Evolutionary conservation across 2,888 invertebrate genomes (phyloP), one percentile per base, ranked within the genome.

Genomic region (Tillus elongatus): DNA sequence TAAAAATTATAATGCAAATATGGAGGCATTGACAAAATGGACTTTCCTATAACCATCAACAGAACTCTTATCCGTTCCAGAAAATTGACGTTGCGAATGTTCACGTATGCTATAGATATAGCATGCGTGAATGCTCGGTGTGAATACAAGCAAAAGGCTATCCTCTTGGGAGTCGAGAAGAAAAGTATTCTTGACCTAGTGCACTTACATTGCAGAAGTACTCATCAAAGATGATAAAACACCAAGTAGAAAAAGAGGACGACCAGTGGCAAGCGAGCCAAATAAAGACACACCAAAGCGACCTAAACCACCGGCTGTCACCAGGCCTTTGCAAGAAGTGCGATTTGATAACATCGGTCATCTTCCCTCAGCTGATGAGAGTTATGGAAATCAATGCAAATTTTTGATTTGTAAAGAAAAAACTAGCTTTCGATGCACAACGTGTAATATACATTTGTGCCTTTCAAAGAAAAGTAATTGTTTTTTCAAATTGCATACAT

Each of bases 21-120:
- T n/a, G n/a, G n/a, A n/a, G n/a, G n/a, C n/a, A n/a, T n/a, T n/a
- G n/a, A 19, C n/a, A 19, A 19, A n/a, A 19, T 19, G 24, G 24
- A 19, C n/a, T 19, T 19, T 19, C 24, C n/a, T n/a, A 19, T 19
- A 6, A 19, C 24, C n/a, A 19, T 19, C n/a, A 8, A 19, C 24
- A 19, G 37, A 34, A 39, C 39, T 31, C 30, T 40, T 41, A 19
- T 19, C 6, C 24, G 24, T 19, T 43, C 41, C 12, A 31, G 26
- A 27, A 49, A 50, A 36, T 46, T 38, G 44, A 33, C 41, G 4
- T 27, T 45, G 12, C 30, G 43, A 14, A 40, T 45, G 24, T 36
- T 45, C 26, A 39, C 37, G 26, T 43, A 49, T 35, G 44, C 40
- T 10, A 33, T 44, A 3, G 49, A 51, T 37, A 31, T 49, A 14